Percentiles rank a stretch among this genome's conserved stretches.
Conservation (phyloP, 2,888 invertebrate genomes). For the Rutpela maculata region DNA sequence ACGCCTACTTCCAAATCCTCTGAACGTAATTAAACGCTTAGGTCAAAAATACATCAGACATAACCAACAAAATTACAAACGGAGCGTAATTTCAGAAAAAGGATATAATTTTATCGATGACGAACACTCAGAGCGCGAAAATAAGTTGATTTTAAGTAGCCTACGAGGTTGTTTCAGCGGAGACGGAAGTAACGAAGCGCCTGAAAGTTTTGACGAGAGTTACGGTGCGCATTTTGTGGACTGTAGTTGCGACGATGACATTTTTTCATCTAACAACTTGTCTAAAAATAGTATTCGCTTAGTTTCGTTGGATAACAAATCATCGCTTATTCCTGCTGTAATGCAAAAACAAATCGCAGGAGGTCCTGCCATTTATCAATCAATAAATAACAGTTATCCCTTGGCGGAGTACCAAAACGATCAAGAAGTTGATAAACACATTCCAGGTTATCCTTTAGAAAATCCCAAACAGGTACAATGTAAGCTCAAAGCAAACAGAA, state of each 20-base stretch:
- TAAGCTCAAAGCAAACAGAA: not conserved
- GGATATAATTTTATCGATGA: slow-evolving; percentile 19
- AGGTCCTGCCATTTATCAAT: slow-evolving; percentile 61
- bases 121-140: slow-evolving; percentile 16
- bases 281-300: slow-evolving; percentile 43
- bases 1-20: slow-evolving; percentile 46
- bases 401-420: slow-evolving; percentile 46
- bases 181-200: slow-evolving; percentile 44
- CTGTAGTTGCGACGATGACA: slow-evolving; percentile 52
- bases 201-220: slow-evolving; percentile 45
- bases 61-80: not conserved
- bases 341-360: slow-evolving; percentile 41
- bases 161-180: slow-evolving; percentile 46
- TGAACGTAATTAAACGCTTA: slow-evolving; percentile 27
- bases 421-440: slow-evolving; percentile 22
- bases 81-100: too few relatives aligned
- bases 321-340: not conserved
- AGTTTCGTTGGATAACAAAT: slow-evolving; percentile 40
- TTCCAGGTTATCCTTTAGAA: not conserved
- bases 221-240: slow-evolving; percentile 51
- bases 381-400: slow-evolving; percentile 60
- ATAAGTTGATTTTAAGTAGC: slow-evolving; percentile 28
- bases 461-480: too few relatives aligned
- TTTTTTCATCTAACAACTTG: slow-evolving; percentile 37
- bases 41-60: not conserved